Conservation (phyloP, 37 sponge, comb jelly and placozoan genomes). For the Crambe crambe region DNA sequence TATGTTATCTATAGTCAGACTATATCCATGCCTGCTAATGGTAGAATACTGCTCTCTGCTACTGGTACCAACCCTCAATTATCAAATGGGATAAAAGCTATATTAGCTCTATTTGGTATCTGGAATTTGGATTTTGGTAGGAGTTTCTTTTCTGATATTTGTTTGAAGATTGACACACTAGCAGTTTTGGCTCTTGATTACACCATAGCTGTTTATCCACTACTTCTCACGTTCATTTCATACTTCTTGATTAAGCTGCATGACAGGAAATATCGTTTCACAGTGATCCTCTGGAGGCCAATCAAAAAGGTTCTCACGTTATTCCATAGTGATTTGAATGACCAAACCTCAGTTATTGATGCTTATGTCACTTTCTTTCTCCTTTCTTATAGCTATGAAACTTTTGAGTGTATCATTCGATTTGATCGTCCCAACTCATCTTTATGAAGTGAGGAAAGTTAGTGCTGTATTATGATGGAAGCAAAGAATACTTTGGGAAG, state of each 20-base stretch:
- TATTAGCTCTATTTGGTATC: not conserved
- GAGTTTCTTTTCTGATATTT: not conserved
- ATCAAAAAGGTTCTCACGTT: no score
- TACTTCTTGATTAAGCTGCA: constrained; percentile 22
- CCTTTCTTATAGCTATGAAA: constrained; percentile 59
- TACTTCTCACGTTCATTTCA: no score
- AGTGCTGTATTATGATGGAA: no score
- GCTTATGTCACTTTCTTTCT: no score
- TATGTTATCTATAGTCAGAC: constrained; percentile 60
- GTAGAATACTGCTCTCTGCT: not conserved
- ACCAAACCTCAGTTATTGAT: constrained; percentile 45
- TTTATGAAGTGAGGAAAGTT: not conserved
- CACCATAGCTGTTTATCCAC: constrained; percentile 13
- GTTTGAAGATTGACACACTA: no score
- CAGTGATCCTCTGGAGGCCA: no score
- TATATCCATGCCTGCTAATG: constrained; percentile 11
- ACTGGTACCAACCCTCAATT: not conserved
- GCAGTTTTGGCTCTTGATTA: no score
- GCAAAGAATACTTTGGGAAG: no score
- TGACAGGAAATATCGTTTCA: not conserved
- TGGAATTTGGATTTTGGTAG: no score
- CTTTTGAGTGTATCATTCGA: not conserved
- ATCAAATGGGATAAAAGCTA: no score
- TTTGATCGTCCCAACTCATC: not conserved
- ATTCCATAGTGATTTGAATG: no score